phyloP scores from a whole-genome alignment of 2,113 vertebrate genomes.

The Limnothrissa miodon region DNA sequence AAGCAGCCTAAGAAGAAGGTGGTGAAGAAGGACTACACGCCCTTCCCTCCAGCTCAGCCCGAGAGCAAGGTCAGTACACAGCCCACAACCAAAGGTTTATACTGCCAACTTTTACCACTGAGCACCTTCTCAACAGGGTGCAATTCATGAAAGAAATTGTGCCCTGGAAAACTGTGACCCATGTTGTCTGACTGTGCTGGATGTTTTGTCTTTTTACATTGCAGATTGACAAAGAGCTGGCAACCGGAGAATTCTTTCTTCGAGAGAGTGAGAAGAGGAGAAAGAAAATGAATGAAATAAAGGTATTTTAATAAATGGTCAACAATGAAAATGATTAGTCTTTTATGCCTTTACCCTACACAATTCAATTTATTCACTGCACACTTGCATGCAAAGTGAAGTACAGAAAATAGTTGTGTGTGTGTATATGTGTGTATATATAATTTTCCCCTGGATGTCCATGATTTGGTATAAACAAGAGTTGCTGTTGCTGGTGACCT shows the following conservation, averaged over 20 bases:
- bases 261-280: slow-evolving; percentile 86
- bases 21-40: slow-evolving; percentile 90
- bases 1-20: slow-evolving; percentile 90
- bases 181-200: background rate
- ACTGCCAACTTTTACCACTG: background rate
- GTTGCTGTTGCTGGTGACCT: too few species aligned
- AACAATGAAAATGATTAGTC: background rate
- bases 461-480: too few species aligned
- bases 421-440: too few species aligned
- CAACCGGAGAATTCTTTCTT: slow-evolving; percentile 93
- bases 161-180: background rate
- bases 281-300: slow-evolving; percentile 85
- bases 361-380: background rate
- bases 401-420: too few species aligned
- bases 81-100: background rate
- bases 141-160: background rate
- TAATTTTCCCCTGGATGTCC: too few species aligned
- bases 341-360: background rate
- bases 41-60: slow-evolving; percentile 90
- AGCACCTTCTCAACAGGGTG: background rate
- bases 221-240: slow-evolving; percentile 90
- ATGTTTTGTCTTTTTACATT: background rate
- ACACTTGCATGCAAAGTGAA: too few species aligned
- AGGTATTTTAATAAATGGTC: slow-evolving; percentile 67
- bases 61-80: slow-evolving; percentile 86